These are phyloP conservation scores for Criorhina ranunculi DNA, from an alignment of 2,888 invertebrate genomes.

Conservation along the genomic window DNA sequence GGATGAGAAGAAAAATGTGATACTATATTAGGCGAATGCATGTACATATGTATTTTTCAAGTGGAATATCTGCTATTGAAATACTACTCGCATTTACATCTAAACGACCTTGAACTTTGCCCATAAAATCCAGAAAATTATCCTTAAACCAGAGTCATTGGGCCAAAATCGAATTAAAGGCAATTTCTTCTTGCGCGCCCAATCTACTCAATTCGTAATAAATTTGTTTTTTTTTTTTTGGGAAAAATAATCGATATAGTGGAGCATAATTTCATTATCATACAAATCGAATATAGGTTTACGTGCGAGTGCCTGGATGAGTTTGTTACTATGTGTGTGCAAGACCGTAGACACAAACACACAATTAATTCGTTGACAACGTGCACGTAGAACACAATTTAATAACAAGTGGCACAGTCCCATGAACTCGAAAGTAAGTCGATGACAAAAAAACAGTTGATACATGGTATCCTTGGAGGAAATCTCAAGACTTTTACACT, in stretches of 20 bases:
- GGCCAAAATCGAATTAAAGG: constrained; percentile 54
- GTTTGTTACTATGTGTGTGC: background rate
- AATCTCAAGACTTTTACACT: constrained; percentile 22
- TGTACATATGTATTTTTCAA: too few species aligned
- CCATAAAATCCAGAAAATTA: constrained; percentile 54
- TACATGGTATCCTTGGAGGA: background rate
- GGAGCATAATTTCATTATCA: constrained; percentile 40
- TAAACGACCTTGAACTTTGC: constrained; percentile 59
- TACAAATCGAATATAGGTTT: constrained; percentile 41
- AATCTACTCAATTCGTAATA: constrained; percentile 9
- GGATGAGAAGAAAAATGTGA: constrained; percentile 26
- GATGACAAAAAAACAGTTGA: background rate
- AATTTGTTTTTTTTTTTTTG: constrained; percentile 19
- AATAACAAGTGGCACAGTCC: constrained; percentile 31
- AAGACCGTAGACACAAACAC: constrained; percentile 9
- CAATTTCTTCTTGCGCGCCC: constrained; percentile 31
- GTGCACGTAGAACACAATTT: constrained; percentile 41
- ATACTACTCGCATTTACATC: constrained; percentile 47
- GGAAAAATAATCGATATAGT: constrained; percentile 38
- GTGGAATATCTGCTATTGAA: constrained; percentile 46
- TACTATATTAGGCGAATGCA: constrained; percentile 16
- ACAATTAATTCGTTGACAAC: constrained; percentile 48
- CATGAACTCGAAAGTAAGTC: constrained; percentile 30
- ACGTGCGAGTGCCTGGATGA: background rate
- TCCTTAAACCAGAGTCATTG: constrained; percentile 55